Base-by-base conservation (phyloP, 2,797 vertebrate genomes). In the Phyllotis vaccarum region DNA sequence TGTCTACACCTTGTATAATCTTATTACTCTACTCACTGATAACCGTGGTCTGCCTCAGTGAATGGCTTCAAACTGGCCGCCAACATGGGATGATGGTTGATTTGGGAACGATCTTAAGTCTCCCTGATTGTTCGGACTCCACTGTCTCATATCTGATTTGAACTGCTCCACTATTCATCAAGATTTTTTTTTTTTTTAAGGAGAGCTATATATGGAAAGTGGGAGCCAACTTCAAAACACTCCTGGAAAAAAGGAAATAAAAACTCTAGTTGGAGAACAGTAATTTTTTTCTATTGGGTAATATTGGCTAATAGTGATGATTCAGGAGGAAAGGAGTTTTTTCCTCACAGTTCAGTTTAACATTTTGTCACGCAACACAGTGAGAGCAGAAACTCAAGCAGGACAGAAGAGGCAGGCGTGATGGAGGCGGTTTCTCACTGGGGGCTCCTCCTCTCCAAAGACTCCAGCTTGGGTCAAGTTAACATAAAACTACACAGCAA, bases 41-140 rank as follows among this genome's bases (percentile, higher is more conserved):
- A 27, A 34, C 40, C 40, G 82, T 11, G 29, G 34, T 5, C 29
- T 72, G 43, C 49, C 85, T 80, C 56, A 37, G 17, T 58, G 17
- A 64, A 49, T 83, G 58, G 62, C 75, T 66, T 0, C 60, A 7
- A 27, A 34, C 62, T 46, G 29, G 7, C 16, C 75, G 24, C 74
- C n/a, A 58, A 40, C 40, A 60, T 0, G 43, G 34, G 2, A 0
- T 4, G 3, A 24, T 40, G 52, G 54, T 17, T 0, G 1, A 31
- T 49, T 94, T 58, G 43, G 22, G 83, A 49, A 78, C 46, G 40
- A 40, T 9, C 5, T 0, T 13, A 21, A 19, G n/a, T 58, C 52
- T 58, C 2, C 19, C 37, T 8, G 8, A n/a, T 5, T 60, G 34
- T 24, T 80, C 75, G 54, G 37, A 83, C 8, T 27, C 56, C 6